These are phyloP conservation scores for Hippocampus guttulatus DNA, from an alignment of 2,113 vertebrate genomes.

Conservation along the genomic window DNA sequence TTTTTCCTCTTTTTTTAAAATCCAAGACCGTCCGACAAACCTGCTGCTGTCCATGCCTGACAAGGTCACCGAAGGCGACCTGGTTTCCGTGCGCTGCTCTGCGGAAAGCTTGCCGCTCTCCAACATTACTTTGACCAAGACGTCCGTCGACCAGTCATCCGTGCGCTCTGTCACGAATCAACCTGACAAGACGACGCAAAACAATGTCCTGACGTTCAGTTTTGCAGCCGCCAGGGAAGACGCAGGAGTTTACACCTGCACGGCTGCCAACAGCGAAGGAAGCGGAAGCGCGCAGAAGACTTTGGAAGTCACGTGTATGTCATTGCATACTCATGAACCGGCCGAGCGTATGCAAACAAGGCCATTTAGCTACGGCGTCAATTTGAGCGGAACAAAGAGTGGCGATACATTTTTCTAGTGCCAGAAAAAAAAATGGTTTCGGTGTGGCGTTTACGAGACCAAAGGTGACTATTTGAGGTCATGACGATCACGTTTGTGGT, in stretches of 20 bases:
- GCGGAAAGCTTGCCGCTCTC: slow-evolving; percentile 49
- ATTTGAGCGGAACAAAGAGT: no score
- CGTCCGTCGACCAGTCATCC: not conserved
- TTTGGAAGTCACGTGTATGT: slow-evolving; percentile 57
- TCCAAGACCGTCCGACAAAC: slow-evolving; percentile 53
- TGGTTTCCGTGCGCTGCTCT: slow-evolving; percentile 29
- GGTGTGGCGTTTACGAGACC: no score
- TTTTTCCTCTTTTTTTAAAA: not conserved
- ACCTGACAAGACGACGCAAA: not conserved
- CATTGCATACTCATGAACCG: no score
- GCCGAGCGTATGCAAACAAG: no score
- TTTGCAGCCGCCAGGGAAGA: not conserved
- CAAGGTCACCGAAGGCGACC: slow-evolving; percentile 25
- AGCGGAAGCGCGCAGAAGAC: rapidly evolving
- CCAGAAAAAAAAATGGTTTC: no score
- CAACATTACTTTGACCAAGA: not conserved
- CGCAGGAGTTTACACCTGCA: slow-evolving; percentile 49
- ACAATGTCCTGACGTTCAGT: not conserved
- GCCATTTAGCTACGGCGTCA: no score
- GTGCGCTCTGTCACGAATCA: no score
- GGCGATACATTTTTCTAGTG: no score
- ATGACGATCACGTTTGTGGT: no score
- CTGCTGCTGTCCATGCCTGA: slow-evolving; percentile 19
- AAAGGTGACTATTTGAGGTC: no score
- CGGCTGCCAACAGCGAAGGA: slow-evolving; percentile 29